Evolutionary conservation across 1,140 invertebrate genomes (phyloP), one percentile per base, ranked within the genome.

Genomic region (Asbolus verrucosus): DNA sequence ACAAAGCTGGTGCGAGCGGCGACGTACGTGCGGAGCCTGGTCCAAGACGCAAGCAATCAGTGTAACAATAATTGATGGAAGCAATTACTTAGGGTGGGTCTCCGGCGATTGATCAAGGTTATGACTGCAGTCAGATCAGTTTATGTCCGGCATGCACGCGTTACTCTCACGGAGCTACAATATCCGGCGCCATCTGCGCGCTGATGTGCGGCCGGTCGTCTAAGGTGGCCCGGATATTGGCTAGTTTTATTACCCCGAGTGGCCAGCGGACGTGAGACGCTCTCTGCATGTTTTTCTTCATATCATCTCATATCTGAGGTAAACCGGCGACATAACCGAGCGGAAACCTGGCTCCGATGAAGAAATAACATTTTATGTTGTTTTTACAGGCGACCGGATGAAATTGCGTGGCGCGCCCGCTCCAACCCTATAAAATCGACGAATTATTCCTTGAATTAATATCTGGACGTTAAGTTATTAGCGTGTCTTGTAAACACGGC

Each of bases 351-450:
- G 75, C 75, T 76, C 76, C 77, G 71, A 78, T 78, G 75, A 77
- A 78, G 77, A 78, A 78, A 78, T 78, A 78, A 77, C 75, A 73
- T 78, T 78, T 78, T 78, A 77, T 77, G 76, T 77, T 76, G 73
- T 76, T 77, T 77, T 77, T 77, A 76, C 76, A 75, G 71, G 74
- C 72, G 72, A 70, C 36, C 54, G 66, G 67, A 73, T 71, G 73
- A 43, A 65, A 65, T 65, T 65, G 62, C 38, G 14, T 31, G 30
- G 24, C 59, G 11, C 31, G 16, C 19, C 31, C 39, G 33, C 11
- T 36, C 33, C 33, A 36, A 11, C 50, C 65, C 27, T 19, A 71
- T 66, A 67, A 71, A 70, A 39, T 18, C 15, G 36, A 54, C 43
- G 50, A 54, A 70, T 65, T 70, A 59, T 30, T 43, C 21, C 11